A percentile compares a stretch with the other conserved stretches of the same genome.
Evolutionary conservation across 2,797 vertebrate species (phyloP).

Genomic region (Danio choprae): DNA sequence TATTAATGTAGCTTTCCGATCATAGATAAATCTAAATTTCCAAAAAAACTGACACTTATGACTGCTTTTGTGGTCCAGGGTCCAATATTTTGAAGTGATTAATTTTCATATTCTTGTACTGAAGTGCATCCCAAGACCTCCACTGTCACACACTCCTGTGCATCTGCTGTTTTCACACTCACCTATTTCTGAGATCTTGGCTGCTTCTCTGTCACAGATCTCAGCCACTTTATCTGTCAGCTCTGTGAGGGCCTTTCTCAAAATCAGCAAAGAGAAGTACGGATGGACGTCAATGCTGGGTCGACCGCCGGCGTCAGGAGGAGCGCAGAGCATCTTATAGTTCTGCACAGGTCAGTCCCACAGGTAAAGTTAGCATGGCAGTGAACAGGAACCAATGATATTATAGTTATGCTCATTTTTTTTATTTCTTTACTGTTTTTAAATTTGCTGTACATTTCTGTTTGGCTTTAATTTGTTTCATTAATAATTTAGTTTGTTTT

Average conservation of each 20-base stretch:
- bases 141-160: not conserved
- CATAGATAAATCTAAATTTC: too few species aligned
- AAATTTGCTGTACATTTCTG: too few species aligned
- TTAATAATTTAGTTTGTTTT: too few species aligned
- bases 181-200: conserved; percentile 76
- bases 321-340: conserved; percentile 67
- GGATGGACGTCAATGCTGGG: conserved; percentile 71
- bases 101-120: not conserved
- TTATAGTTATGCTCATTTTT: too few species aligned
- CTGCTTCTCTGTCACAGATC: conserved; percentile 69
- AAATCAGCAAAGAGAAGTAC: conserved; percentile 74
- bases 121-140: not conserved
- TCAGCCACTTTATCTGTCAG: conserved; percentile 69
- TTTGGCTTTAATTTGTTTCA: too few species aligned
- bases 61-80: too few species aligned
- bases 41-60: too few species aligned
- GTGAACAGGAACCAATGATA: not conserved
- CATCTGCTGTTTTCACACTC: not conserved
- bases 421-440: too few species aligned
- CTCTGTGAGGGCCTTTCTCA: conserved; percentile 67
- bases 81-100: too few species aligned
- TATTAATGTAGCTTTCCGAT: too few species aligned
- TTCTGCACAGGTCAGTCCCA: conserved; percentile 61
- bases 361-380: not conserved
- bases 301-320: conserved; percentile 62